A percentile compares a stretch with the other conserved stretches of the same genome.
Evolutionary conservation across 2,888 invertebrate species (phyloP).

Genomic region (Rhagonycha fulva): DNA sequence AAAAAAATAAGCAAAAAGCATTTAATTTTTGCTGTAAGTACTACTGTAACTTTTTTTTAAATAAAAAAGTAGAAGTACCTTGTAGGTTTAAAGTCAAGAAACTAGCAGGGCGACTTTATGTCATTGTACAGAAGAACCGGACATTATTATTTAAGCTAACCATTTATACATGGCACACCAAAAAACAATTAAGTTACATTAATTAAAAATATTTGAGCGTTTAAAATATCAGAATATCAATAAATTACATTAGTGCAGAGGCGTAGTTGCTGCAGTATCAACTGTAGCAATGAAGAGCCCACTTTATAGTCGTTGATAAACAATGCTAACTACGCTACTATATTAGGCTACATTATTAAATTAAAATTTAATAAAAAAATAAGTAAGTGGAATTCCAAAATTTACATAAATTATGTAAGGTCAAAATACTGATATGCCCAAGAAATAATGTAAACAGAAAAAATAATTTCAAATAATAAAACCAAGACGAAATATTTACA

Average conservation of each 20-base stretch:
- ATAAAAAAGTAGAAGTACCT: too few relatives aligned
- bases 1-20: not conserved
- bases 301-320: too few relatives aligned
- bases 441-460: not conserved
- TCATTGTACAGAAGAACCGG: too few relatives aligned
- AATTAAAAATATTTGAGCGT: not conserved
- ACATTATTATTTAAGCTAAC: not conserved
- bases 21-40: not conserved
- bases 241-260: not conserved
- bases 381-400: not conserved
- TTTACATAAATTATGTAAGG: not conserved
- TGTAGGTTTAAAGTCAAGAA: too few relatives aligned
- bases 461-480: not conserved
- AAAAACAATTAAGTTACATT: not conserved
- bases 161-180: not conserved
- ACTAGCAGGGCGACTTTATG: too few relatives aligned
- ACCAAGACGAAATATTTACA: not conserved
- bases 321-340: not conserved
- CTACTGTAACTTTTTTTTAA: not conserved
- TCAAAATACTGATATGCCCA: not conserved
- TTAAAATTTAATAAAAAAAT: not conserved
- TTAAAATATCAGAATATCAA: not conserved
- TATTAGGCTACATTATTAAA: not conserved
- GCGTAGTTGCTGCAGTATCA: too few relatives aligned
- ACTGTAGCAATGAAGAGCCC: too few relatives aligned